Evolutionary conservation across 1,140 invertebrate species (phyloP).

Genomic region (Thrips palmi): DNA sequence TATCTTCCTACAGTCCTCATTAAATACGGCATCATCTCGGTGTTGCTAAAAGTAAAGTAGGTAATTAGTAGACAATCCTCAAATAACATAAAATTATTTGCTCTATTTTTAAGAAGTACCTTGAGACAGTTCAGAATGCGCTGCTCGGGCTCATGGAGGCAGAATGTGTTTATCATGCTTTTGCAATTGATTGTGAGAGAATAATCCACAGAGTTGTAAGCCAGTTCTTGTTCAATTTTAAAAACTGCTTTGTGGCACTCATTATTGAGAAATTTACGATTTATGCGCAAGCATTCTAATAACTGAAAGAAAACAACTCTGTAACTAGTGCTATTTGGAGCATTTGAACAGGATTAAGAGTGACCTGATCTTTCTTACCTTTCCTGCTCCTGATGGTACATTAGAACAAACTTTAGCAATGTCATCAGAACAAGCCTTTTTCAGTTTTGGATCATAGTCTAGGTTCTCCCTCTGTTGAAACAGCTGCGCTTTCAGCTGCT

Average conservation of each 20-base stretch:
- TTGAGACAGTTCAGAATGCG: constrained; percentile 41
- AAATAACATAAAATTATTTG: constrained; percentile 5
- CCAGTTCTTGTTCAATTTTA: constrained; percentile 65
- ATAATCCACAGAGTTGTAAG: constrained; percentile 72
- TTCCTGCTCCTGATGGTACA: constrained; percentile 53
- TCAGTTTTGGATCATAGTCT: constrained; percentile 63
- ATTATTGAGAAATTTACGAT: constrained; percentile 43
- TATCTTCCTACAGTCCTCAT: constrained; percentile 67
- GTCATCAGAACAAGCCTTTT: constrained; percentile 54
- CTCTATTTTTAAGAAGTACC: constrained; percentile 20
- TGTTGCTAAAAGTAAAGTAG: constrained; percentile 37
- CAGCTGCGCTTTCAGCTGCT: constrained; percentile 72
- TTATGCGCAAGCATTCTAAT: constrained; percentile 67
- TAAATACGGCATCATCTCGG: constrained; percentile 64
- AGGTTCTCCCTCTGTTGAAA: constrained; percentile 77
- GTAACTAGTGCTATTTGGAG: too few species aligned
- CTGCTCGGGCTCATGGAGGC: constrained; percentile 43
- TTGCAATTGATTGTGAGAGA: constrained; percentile 64
- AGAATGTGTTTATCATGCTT: constrained; percentile 66
- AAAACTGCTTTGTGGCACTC: constrained; percentile 66
- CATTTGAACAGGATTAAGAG: not conserved
- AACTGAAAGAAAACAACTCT: constrained; percentile 32
- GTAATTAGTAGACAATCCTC: constrained; percentile 5
- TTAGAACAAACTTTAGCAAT: constrained; percentile 53
- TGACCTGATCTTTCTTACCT: constrained; percentile 30